Evolutionary conservation across 2,113 vertebrate genomes (phyloP).

Genomic region (Bolborhynchus lineola): DNA sequence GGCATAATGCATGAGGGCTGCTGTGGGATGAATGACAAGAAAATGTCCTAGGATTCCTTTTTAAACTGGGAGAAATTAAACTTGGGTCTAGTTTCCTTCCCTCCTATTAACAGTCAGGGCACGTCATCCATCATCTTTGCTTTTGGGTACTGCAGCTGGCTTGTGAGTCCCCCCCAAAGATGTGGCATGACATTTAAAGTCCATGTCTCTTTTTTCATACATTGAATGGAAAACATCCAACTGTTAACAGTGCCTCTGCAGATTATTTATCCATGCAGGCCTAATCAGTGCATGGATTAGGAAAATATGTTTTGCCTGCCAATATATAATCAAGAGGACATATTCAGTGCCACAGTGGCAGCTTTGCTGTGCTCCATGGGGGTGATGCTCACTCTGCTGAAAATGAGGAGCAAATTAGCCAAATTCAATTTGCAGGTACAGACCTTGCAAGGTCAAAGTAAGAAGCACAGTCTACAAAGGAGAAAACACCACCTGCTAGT

Average conservation of each 20-base stretch:
- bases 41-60: not conserved
- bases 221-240: not conserved
- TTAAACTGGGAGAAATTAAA: not conserved
- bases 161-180: not conserved
- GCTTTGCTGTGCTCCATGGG: slow-evolving; percentile 6
- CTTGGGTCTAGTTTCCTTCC: not conserved
- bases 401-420: slow-evolving; percentile 23
- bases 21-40: not conserved
- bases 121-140: not conserved
- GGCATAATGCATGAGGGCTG: not conserved
- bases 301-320: slow-evolving; percentile 31
- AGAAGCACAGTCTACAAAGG: not conserved
- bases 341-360: not conserved
- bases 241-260: not conserved
- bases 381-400: not conserved
- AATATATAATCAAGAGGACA: slow-evolving; percentile 21
- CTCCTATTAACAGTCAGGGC: not conserved
- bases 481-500: not conserved
- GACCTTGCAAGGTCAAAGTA: slow-evolving; percentile 29
- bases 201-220: not conserved
- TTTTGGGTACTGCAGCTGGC: not conserved
- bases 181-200: not conserved
- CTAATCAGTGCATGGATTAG: not conserved
- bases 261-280: slow-evolving; percentile 8
- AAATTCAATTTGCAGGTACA: slow-evolving; percentile 39